Evolutionary conservation across 2,888 invertebrate species (phyloP).

Genomic region (Nomada ferruginata): DNA sequence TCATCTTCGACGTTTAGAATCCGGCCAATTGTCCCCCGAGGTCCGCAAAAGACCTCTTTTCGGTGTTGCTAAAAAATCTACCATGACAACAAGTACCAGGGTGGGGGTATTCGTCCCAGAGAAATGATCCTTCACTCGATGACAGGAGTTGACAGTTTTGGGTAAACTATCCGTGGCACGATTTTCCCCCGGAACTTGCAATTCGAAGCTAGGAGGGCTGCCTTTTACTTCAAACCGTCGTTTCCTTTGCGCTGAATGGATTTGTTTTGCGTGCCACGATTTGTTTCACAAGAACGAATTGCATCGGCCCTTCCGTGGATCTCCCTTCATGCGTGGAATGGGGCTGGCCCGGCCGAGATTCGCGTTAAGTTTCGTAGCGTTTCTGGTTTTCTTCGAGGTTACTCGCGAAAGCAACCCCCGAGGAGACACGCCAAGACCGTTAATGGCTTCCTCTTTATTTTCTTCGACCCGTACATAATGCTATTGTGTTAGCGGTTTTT

Average conservation of each 20-base stretch:
- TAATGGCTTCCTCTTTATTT: slow-evolving; percentile 61
- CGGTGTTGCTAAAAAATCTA: too few species aligned
- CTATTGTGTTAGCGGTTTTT: slow-evolving; percentile 63
- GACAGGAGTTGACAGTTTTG: too few species aligned
- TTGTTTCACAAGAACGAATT: slow-evolving; percentile 21
- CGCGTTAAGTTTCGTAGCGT: slow-evolving; percentile 44
- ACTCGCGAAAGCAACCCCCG: slow-evolving; percentile 16
- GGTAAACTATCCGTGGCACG: too few species aligned
- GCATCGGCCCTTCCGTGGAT: slow-evolving; percentile 23
- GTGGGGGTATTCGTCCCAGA: too few species aligned
- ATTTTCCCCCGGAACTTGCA: too few species aligned
- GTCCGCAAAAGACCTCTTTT: too few species aligned
- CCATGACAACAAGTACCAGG: too few species aligned
- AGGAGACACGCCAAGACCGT: slow-evolving; percentile 54
- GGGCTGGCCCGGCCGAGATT: slow-evolving; percentile 29
- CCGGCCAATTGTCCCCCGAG: too few species aligned
- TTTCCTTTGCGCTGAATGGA: neutral
- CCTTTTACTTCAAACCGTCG: neutral
- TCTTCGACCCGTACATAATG: slow-evolving; percentile 62
- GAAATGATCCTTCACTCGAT: too few species aligned
- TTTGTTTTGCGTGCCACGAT: neutral
- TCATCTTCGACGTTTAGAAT: neutral
- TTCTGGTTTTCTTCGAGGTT: slow-evolving; percentile 49
- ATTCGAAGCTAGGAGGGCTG: too few species aligned
- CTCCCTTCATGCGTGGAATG: slow-evolving; percentile 32